Evolutionary conservation across 2,888 invertebrate genomes (phyloP), one percentile per base, ranked within the genome.

Genomic region (Onchidella celtica): DNA sequence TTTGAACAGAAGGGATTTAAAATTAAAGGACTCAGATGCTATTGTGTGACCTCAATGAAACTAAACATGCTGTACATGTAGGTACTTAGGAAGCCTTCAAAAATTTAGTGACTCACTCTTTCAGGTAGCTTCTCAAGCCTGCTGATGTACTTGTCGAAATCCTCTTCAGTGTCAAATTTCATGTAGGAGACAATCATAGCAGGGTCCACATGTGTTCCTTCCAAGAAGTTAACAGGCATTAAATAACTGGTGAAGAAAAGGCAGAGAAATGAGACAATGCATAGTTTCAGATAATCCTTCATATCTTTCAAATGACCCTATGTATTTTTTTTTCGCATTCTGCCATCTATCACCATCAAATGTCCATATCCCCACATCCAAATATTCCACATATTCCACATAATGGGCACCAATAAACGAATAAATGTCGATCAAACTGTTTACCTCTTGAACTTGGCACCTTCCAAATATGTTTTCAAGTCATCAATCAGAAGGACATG

Each of bases 211-310:
- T 85, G 84, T 38, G 85, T 83, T 1, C 88, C 88, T 68, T 92
- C 93, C 68, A 92, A 82, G 81, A 89, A 91, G 81, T 89, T 91
- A 9, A 93, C 76, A n/a, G 90, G 83, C 40, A 86, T 76, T 21
- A 75, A 36, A 36, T 82, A 78, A 27, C 84, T 84, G 78, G 32
- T 29, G 27, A 17, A 17, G 47, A 11, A n/a, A n/a, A n/a, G n/a
- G n/a, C n/a, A n/a, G n/a, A n/a, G n/a, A n/a, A n/a, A n/a, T n/a
- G n/a, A n/a, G n/a, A n/a, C n/a, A n/a, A n/a, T n/a, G n/a, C n/a
- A n/a, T n/a, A n/a, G n/a, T n/a, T n/a, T n/a, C n/a, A n/a, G n/a
- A n/a, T n/a, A n/a, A n/a, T n/a, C n/a, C n/a, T n/a, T n/a, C n/a
- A n/a, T n/a, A n/a, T n/a, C n/a, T n/a, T n/a, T n/a, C n/a, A n/a